Evolutionary conservation across 2,797 vertebrate genomes (phyloP).

Genomic region (Chelon labrosus): DNA sequence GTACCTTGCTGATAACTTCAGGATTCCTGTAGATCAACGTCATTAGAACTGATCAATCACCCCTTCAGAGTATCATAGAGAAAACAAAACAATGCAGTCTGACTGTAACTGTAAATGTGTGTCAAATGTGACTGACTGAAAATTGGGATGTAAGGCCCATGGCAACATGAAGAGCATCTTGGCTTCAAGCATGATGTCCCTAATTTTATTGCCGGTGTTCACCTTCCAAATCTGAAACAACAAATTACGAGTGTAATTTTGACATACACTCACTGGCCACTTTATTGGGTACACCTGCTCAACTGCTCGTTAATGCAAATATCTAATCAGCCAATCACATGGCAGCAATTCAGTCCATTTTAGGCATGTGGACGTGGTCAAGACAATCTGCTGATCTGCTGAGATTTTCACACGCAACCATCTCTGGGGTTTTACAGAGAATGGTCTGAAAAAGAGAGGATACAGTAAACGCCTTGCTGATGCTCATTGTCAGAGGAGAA

Average conservation of each 20-base stretch:
- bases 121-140: conserved; percentile 18
- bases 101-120: conserved; percentile 18
- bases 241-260: not conserved
- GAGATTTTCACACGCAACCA: too few relatives aligned
- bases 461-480: too few relatives aligned
- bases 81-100: conserved; percentile 11
- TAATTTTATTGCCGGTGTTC: conserved; percentile 27
- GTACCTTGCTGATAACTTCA: not conserved
- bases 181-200: conserved; percentile 7
- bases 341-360: too few relatives aligned
- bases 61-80: not conserved
- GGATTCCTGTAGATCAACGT: conserved; percentile 13
- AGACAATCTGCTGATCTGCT: too few relatives aligned
- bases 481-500: too few relatives aligned
- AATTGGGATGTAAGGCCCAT: conserved; percentile 4
- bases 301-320: too few relatives aligned
- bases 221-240: conserved; percentile 17
- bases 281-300: not conserved
- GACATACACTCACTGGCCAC: too few relatives aligned
- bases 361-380: too few relatives aligned
- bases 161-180: not conserved
- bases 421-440: too few relatives aligned
- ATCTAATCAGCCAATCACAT: too few relatives aligned
- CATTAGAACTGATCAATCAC: conserved; percentile 5
- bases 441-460: too few relatives aligned